These are phyloP conservation scores for Sphenodon punctatus DNA, from an alignment of 2,797 vertebrate genomes.

Conservation along the genomic window DNA sequence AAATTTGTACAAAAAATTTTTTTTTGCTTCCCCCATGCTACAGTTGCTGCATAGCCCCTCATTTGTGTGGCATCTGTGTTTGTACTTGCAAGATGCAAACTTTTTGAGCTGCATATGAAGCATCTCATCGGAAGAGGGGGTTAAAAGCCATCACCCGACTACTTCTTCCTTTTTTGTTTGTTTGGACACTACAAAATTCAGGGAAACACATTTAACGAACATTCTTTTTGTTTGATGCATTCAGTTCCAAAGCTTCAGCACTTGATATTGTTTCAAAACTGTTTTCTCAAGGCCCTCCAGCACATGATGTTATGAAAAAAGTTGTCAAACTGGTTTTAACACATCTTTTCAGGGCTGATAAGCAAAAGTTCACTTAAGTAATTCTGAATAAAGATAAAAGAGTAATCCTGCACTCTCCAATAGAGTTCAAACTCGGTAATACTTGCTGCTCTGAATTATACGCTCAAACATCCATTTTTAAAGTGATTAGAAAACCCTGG, in stretches of 20 bases:
- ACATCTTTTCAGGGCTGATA: constrained; percentile 78
- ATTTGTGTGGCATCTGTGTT: constrained; percentile 38
- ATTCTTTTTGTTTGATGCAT: constrained; percentile 53
- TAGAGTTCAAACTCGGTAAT: neutral
- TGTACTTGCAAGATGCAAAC: constrained; percentile 36
- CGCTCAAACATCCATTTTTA: neutral
- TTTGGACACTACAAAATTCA: constrained; percentile 19
- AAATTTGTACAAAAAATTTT: constrained; percentile 9
- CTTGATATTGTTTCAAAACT: constrained; percentile 72
- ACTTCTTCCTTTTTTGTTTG: constrained; percentile 17
- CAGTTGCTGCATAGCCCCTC: constrained; percentile 29
- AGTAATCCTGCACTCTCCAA: constrained; percentile 15
- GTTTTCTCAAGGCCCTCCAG: constrained; percentile 75
- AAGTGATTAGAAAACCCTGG: neutral
- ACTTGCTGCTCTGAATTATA: neutral
- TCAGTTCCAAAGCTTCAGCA: constrained; percentile 44
- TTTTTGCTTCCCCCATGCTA: constrained; percentile 19
- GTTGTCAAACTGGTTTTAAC: constrained; percentile 79
- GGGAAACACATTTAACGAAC: constrained; percentile 42
- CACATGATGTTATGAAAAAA: constrained; percentile 67
- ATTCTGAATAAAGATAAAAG: constrained; percentile 61
- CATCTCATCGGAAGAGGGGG: constrained; percentile 18
- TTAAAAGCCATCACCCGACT: constrained; percentile 26
- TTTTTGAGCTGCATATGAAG: neutral
- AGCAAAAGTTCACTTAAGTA: constrained; percentile 70